Evolutionary conservation across 2,797 vertebrate species (phyloP).

Genomic region (Chelmon rostratus): DNA sequence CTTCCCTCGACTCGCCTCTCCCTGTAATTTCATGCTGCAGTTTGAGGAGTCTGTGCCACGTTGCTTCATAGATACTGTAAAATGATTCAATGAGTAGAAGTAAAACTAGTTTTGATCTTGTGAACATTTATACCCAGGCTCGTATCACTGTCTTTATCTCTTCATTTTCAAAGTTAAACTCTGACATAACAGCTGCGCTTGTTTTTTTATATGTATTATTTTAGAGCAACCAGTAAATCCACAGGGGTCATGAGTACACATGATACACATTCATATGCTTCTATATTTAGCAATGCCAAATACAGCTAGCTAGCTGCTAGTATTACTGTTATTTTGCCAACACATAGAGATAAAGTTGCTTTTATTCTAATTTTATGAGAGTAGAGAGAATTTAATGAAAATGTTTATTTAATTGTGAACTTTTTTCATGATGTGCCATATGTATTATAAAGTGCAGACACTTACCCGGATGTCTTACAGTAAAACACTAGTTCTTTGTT

Average conservation of each 20-base stretch:
- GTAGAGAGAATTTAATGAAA: not conserved
- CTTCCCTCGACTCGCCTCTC: not conserved
- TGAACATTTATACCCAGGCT: not conserved
- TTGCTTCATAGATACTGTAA: not conserved
- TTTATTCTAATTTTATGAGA: not conserved
- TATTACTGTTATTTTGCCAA: not conserved
- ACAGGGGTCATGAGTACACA: conserved; percentile 13
- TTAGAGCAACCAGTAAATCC: conserved; percentile 1
- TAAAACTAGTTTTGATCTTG: not conserved
- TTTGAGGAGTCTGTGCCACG: not conserved
- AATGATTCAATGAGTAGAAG: not conserved
- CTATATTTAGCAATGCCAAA: too few relatives aligned
- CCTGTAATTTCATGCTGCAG: conserved; percentile 10
- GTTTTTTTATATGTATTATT: conserved; percentile 22
- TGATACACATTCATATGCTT: conserved; percentile 2
- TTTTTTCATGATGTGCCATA: too few relatives aligned
- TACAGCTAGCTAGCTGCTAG: not conserved
- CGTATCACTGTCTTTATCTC: not conserved
- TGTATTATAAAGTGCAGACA: not conserved
- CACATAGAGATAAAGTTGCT: not conserved
- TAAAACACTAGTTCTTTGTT: not conserved
- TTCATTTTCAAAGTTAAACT: too few relatives aligned
- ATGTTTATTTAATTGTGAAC: not conserved
- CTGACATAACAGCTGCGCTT: conserved; percentile 27
- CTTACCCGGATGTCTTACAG: not conserved